Evolutionary conservation across 2,888 invertebrate species (phyloP), one percentile per base, ranked within the genome.

Genomic region (Molorchus minor): DNA sequence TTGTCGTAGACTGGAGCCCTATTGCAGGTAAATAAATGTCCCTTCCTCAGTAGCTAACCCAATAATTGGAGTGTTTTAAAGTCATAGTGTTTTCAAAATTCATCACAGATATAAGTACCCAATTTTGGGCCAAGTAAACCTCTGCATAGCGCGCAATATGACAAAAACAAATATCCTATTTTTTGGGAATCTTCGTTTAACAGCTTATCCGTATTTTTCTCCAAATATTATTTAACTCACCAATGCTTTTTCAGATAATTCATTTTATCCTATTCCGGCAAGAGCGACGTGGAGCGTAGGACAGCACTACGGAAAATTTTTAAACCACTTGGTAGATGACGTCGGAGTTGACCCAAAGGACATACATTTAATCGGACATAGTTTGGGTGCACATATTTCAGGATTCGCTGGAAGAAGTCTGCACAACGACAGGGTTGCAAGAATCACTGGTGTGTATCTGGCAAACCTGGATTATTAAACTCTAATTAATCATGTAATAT

Each of bases 341-440:
- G 51, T 58, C 25, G 79, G 79, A 0, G 72, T 76, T 16, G 67
- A 79, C 59, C 77, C 82, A 0, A 64, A 66, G 8, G 76, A 82
- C 36, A 74, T 85, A 8, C 87, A 87, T 73, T 73, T 84, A 36
- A 81, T 87, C 47, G 87, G 87, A 0, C 86, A 86, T 70, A 86
- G 86, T 64, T 75, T 87, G 0, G 87, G 87, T 0, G 86, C 86
- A 0, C 85, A 85, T 65, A 80, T 85, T 13, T 72, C 83, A 71
- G 68, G 84, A 73, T 71, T 84, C 71, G 79, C 79, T 38, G 80
- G 77, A 36, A 73, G 72, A 49, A 49, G 52, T 5, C 51, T 75
- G 65, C 83, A 81, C 81, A 83, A 80, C 65, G 76, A 69, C 56
- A 80, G 78, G 72, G 77, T 87, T 16, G 75, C 79, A 33, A 82